Conservation (phyloP, 2,888 invertebrate species). For the Pseudococcus longispinus region DNA sequence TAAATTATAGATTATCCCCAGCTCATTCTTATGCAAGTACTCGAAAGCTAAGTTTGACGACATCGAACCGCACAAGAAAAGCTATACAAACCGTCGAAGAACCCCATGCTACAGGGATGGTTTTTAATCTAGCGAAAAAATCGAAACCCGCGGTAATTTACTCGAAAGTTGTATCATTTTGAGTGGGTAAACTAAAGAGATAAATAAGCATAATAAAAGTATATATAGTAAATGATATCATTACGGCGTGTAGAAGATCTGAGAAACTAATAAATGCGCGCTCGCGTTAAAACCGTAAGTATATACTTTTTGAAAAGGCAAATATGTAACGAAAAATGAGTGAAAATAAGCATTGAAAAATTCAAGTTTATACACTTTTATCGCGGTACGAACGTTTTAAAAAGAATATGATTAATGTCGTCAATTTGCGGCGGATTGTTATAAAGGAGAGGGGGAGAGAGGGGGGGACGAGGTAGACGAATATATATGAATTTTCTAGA, state of each 20-base stretch:
- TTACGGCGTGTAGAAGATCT: constrained; percentile 16
- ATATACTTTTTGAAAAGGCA: not conserved
- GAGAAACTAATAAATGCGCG: constrained; percentile 2
- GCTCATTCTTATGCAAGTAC: not conserved
- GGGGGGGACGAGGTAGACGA: not conserved
- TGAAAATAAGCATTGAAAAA: constrained; percentile 38
- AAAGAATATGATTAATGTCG: constrained; percentile 16
- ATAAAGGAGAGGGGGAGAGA: not conserved
- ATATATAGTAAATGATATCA: constrained; percentile 30
- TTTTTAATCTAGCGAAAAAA: constrained; percentile 23
- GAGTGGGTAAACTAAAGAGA: not conserved
- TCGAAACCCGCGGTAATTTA: not conserved
- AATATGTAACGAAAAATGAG: constrained; percentile 25
- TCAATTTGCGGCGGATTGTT: constrained; percentile 16
- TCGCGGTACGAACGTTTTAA: not conserved
- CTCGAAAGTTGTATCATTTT: not conserved
- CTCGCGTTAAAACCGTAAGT: not conserved
- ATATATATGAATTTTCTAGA: not conserved
- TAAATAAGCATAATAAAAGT: constrained; percentile 35
- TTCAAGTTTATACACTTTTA: constrained; percentile 29
- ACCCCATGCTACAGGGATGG: not conserved
- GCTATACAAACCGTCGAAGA: not conserved
- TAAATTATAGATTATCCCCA: not conserved
- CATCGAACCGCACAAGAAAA: not conserved
- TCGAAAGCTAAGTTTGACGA: too few relatives aligned